Percentiles rank a stretch among this genome's conserved stretches.
Evolutionary conservation across 2,797 vertebrate species (phyloP).

Genomic region (Avahi laniger): DNA sequence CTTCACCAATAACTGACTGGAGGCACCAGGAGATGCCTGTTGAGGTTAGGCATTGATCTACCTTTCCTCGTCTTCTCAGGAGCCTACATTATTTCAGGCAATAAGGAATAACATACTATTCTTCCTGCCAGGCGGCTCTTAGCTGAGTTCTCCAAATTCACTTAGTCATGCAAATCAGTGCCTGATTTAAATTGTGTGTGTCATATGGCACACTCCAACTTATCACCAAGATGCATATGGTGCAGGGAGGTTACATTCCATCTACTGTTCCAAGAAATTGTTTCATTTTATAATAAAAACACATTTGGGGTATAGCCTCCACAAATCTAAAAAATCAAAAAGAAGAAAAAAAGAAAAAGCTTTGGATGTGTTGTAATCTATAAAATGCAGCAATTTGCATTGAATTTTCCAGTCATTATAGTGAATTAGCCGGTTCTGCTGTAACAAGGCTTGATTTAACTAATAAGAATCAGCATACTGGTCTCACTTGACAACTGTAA

Average conservation of each 20-base stretch:
- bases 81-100: not conserved
- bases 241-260: not conserved
- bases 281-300: constrained; percentile 20
- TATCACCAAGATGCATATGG: not conserved
- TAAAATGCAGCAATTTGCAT: not conserved
- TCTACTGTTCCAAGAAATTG: not conserved
- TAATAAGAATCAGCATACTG: constrained; percentile 65
- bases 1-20: not conserved
- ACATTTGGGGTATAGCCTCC: not conserved
- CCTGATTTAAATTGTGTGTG: not conserved
- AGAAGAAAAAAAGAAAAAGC: not conserved
- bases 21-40: not conserved
- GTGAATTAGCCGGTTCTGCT: constrained; percentile 53
- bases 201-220: not conserved
- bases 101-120: not conserved
- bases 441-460: constrained; percentile 68
- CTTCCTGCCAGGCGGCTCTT: not conserved
- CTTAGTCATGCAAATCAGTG: not conserved
- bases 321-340: not conserved
- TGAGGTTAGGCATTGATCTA: not conserved
- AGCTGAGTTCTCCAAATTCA: not conserved
- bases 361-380: not conserved
- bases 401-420: constrained; percentile 43
- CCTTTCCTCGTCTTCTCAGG: not conserved
- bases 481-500: constrained; percentile 74